These are phyloP conservation scores for Drosophila imparisetae DNA, from an alignment of 2,888 invertebrate species.

Conservation along the genomic window DNA sequence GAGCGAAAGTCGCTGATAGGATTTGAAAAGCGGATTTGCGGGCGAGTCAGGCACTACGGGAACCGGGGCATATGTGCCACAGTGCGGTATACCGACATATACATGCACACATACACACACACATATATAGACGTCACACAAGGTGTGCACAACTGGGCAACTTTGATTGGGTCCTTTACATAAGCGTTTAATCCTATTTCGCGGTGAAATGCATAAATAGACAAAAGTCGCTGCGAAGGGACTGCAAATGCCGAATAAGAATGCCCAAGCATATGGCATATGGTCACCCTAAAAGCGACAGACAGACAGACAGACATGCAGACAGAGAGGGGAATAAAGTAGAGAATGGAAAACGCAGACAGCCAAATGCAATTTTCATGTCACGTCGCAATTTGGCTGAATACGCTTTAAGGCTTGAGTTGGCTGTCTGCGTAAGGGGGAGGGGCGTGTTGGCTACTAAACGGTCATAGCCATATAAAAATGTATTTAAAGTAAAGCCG, in stretches of 20 bases:
- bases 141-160: conserved; percentile 64
- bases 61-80: conserved; percentile 72
- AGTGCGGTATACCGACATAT: conserved; percentile 12
- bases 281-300: conserved; percentile 51
- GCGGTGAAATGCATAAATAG: conserved; percentile 83
- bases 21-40: conserved; percentile 78
- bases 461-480: conserved; percentile 59
- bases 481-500: conserved; percentile 69
- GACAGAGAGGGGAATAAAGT: not conserved
- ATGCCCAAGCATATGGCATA: conserved; percentile 54
- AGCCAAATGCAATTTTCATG: conserved; percentile 75
- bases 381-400: conserved; percentile 68
- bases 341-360: conserved; percentile 20
- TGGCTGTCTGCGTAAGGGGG: not conserved
- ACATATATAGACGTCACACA: conserved; percentile 57
- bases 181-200: conserved; percentile 83
- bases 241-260: conserved; percentile 35
- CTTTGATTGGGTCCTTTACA: conserved; percentile 81
- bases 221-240: conserved; percentile 62
- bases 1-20: conserved; percentile 61
- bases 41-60: conserved; percentile 49
- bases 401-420: conserved; percentile 21
- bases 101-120: not conserved
- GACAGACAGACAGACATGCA: conserved; percentile 11
- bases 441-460: conserved; percentile 47